Evolutionary conservation across 1,140 invertebrate species (phyloP).

Genomic region (Latrodectus geometricus): DNA sequence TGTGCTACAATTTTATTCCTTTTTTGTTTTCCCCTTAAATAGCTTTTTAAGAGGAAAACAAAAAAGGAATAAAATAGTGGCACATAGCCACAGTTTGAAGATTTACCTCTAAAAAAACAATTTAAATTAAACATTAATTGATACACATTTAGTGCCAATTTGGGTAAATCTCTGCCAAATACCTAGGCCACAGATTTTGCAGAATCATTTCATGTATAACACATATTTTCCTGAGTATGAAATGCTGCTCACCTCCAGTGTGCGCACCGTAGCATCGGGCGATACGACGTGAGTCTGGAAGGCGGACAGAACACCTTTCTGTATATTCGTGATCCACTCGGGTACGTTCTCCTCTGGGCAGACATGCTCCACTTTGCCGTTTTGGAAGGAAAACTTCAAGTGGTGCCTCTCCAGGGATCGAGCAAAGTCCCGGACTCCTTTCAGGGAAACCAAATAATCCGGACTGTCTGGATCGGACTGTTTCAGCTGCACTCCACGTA

Average conservation of each 20-base stretch:
- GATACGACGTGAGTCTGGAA: conserved; percentile 90
- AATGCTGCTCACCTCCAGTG: conserved; percentile 7
- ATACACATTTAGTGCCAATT: too few relatives aligned
- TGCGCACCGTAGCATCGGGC: conserved; percentile 74
- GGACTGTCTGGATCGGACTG: conserved; percentile 70
- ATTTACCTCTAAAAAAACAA: too few relatives aligned
- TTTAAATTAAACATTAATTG: too few relatives aligned
- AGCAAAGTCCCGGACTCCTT: conserved; percentile 65
- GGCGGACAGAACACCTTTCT: conserved; percentile 85
- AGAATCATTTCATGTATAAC: too few relatives aligned
- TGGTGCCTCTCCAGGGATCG: conserved; percentile 68
- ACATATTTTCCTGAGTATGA: too few relatives aligned
- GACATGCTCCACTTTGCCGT: conserved; percentile 71
- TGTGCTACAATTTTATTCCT: too few relatives aligned
- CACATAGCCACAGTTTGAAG: too few relatives aligned
- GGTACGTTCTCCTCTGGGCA: conserved; percentile 74
- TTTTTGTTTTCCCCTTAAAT: too few relatives aligned
- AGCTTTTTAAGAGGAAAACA: too few relatives aligned
- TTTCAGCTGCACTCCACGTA: conserved; percentile 66
- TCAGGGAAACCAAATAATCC: conserved; percentile 68
- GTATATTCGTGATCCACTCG: conserved; percentile 87
- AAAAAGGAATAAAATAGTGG: too few relatives aligned
- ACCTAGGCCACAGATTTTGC: too few relatives aligned
- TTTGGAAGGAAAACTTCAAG: conserved; percentile 74
- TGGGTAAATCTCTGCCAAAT: too few relatives aligned